Conservation (phyloP, 2,888 invertebrate species). For the Petrolisthes manimaculis region DNA sequence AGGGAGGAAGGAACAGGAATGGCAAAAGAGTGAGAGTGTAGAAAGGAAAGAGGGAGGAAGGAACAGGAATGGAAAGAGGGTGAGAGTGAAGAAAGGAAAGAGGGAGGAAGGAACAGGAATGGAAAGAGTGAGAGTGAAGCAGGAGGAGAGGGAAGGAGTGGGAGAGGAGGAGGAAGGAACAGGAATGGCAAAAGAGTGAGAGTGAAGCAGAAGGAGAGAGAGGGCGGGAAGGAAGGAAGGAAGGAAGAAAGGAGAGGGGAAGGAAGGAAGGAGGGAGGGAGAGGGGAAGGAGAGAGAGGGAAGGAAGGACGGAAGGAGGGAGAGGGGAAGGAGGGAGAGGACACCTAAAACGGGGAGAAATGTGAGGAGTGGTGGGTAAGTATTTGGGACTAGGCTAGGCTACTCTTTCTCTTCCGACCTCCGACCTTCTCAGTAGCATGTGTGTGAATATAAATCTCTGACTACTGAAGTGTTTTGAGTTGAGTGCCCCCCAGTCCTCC, state of each 20-base stretch:
- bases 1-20: neutral
- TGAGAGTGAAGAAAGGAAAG: neutral
- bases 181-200: too few species aligned
- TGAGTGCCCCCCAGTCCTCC: neutral
- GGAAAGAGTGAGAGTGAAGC: neutral
- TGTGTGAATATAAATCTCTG: too few species aligned
- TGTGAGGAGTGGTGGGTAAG: neutral
- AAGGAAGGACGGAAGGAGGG: neutral
- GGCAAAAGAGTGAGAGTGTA: neutral
- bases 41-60: neutral
- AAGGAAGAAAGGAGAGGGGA: neutral
- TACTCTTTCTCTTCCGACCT: neutral
- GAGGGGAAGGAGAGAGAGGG: neutral
- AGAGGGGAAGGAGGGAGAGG: neutral
- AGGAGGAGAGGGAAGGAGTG: neutral
- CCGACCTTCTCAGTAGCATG: neutral
- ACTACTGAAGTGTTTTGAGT: too few species aligned
- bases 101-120: neutral
- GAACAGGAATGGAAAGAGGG: neutral
- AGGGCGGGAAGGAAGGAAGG: too few species aligned
- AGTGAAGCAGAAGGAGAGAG: neutral
- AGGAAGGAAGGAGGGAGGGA: neutral
- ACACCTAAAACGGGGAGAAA: neutral
- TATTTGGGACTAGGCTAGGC: too few species aligned
- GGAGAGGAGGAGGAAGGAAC: neutral